Evolutionary conservation across 2,888 invertebrate species (phyloP).

Genomic region (Desoria tigrina): DNA sequence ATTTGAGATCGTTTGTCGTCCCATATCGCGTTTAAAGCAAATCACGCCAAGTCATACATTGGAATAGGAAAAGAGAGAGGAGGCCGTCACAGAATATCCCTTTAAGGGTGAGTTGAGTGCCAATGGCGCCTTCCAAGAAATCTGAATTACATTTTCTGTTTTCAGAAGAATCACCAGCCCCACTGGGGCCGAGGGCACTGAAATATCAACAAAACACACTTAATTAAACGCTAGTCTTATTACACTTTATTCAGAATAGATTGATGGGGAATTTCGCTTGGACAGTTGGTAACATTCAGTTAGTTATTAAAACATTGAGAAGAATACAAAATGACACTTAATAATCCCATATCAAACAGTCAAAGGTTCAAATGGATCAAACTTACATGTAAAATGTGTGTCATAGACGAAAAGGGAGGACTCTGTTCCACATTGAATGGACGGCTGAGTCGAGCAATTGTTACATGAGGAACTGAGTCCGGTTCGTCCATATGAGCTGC

Average conservation of each 20-base stretch:
- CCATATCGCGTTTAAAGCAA: too few relatives aligned
- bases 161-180: neutral
- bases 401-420: neutral
- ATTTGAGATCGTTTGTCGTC: too few relatives aligned
- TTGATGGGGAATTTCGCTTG: too few relatives aligned
- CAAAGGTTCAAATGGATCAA: neutral
- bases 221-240: neutral
- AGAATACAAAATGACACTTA: too few relatives aligned
- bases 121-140: neutral
- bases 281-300: too few relatives aligned
- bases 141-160: neutral
- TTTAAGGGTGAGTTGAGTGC: conserved; percentile 57
- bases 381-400: neutral
- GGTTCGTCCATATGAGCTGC: too few relatives aligned
- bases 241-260: neutral
- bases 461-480: too few relatives aligned
- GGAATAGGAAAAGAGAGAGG: conserved; percentile 55
- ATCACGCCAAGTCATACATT: too few relatives aligned
- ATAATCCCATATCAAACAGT: too few relatives aligned
- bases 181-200: neutral
- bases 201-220: neutral
- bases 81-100: conserved; percentile 58
- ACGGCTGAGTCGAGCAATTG: neutral
- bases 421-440: neutral
- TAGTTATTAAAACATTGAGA: too few relatives aligned